Percentiles rank a stretch among this genome's conserved stretches.
phyloP scores from a whole-genome alignment of 1,140 invertebrate genomes.

The Liolophura sinensis region DNA sequence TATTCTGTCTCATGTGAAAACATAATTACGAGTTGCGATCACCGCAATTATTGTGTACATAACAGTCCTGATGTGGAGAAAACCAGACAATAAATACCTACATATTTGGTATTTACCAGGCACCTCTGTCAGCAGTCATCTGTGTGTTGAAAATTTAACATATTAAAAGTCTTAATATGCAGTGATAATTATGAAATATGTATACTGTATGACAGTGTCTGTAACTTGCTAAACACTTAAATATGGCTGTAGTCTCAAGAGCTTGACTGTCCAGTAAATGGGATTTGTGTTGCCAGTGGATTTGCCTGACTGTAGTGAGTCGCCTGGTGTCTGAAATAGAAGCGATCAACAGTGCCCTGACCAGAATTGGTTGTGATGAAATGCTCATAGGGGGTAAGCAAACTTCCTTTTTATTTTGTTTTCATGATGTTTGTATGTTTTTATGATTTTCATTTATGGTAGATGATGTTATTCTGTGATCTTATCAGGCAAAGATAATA shows the following conservation, averaged over 20 bases:
- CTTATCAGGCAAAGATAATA: too few species aligned
- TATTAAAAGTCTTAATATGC: background rate
- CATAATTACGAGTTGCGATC: too few species aligned
- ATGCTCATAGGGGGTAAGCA: conserved; percentile 67
- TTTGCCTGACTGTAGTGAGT: conserved; percentile 75
- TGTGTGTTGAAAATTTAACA: too few species aligned
- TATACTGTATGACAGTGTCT: background rate
- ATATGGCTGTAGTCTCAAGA: too few species aligned
- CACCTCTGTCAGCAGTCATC: too few species aligned
- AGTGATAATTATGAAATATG: background rate
- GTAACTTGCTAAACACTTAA: conserved; percentile 1
- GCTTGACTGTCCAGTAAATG: too few species aligned
- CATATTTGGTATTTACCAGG: too few species aligned
- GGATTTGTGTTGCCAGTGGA: conserved; percentile 67
- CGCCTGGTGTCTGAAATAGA: conserved; percentile 73
- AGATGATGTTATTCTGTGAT: background rate
- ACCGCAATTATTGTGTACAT: too few species aligned
- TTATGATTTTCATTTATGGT: background rate
- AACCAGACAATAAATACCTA: too few species aligned
- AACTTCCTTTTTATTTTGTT: background rate
- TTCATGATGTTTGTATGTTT: background rate
- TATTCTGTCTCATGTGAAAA: too few species aligned
- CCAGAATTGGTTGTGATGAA: conserved; percentile 72
- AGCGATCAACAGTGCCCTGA: conserved; percentile 68
- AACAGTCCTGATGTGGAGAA: too few species aligned